Evolutionary conservation across 2,113 vertebrate species (phyloP).

Genomic region (Zapus hudsonius): DNA sequence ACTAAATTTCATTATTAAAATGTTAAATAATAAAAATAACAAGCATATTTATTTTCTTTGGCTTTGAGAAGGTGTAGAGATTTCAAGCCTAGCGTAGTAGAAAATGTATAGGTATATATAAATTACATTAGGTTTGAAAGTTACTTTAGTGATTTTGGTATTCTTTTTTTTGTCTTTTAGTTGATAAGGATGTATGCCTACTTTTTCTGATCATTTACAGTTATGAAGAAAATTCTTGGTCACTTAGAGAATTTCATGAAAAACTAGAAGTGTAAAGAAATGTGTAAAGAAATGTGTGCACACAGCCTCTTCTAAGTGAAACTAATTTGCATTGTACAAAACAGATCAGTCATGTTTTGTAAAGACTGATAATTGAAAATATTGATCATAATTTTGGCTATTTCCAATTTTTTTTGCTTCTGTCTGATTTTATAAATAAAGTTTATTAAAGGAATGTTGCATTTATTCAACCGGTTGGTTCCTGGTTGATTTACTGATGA

Average conservation of each 20-base stretch:
- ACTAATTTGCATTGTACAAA: slow-evolving; percentile 2
- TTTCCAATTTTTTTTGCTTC: slow-evolving; percentile 73
- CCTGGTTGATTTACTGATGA: slow-evolving; percentile 83
- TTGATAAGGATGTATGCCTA: background rate
- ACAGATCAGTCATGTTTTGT: slow-evolving; percentile 59
- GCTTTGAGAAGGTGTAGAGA: background rate
- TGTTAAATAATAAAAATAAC: background rate
- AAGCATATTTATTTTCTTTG: slow-evolving; percentile 23
- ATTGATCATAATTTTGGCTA: slow-evolving; percentile 67
- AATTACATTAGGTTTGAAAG: background rate
- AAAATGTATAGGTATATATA: background rate
- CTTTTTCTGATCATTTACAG: background rate
- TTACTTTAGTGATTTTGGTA: background rate
- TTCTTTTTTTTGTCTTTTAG: background rate
- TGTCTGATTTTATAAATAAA: slow-evolving; percentile 82
- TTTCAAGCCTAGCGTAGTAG: slow-evolving; percentile 5
- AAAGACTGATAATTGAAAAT: slow-evolving; percentile 80
- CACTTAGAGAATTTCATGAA: slow-evolving; percentile 22
- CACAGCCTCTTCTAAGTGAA: background rate
- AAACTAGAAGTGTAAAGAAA: background rate
- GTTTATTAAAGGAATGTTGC: slow-evolving; percentile 82
- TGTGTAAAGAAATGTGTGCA: background rate
- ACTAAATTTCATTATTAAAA: no score
- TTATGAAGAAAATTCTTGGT: background rate
- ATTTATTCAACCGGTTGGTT: slow-evolving; percentile 86